Evolutionary conservation across 2,113 vertebrate species (phyloP).

Genomic region (Sakesphorus luctuosus): DNA sequence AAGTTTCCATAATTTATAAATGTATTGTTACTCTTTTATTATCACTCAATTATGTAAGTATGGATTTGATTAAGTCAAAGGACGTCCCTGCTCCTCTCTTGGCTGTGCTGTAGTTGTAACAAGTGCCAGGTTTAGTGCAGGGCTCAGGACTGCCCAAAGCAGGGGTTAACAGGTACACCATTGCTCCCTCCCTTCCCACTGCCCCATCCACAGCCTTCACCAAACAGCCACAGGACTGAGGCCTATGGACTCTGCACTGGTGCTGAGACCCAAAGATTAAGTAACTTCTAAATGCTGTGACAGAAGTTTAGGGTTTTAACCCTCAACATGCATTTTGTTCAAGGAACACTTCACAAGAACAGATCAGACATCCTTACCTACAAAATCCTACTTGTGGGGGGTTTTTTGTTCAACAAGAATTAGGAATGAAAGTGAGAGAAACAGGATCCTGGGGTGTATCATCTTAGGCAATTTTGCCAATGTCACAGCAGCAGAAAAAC

Average conservation of each 20-base stretch:
- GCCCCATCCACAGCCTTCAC: neutral
- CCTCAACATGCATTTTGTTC: neutral
- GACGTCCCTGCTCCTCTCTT: neutral
- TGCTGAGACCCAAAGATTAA: neutral
- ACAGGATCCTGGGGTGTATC: rapidly evolving
- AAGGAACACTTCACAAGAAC: neutral
- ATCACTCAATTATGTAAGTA: neutral
- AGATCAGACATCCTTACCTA: neutral
- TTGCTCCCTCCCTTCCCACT: rapidly evolving
- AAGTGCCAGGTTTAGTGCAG: neutral
- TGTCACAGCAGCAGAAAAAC: neutral
- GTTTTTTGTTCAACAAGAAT: neutral
- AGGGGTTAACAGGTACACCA: rapidly evolving
- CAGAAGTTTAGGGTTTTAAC: neutral
- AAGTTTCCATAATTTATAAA: neutral
- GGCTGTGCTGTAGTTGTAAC: too few species aligned
- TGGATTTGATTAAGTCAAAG: too few species aligned
- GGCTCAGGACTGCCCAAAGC: rapidly evolving
- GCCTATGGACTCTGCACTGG: neutral
- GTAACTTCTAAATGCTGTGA: neutral
- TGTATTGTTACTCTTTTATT: neutral
- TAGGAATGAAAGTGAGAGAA: neutral
- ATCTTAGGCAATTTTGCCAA: neutral
- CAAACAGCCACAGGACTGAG: neutral
- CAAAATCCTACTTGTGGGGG: neutral